Evolutionary conservation across 1,140 invertebrate species (phyloP).

Genomic region (Scaptomyza montana): DNA sequence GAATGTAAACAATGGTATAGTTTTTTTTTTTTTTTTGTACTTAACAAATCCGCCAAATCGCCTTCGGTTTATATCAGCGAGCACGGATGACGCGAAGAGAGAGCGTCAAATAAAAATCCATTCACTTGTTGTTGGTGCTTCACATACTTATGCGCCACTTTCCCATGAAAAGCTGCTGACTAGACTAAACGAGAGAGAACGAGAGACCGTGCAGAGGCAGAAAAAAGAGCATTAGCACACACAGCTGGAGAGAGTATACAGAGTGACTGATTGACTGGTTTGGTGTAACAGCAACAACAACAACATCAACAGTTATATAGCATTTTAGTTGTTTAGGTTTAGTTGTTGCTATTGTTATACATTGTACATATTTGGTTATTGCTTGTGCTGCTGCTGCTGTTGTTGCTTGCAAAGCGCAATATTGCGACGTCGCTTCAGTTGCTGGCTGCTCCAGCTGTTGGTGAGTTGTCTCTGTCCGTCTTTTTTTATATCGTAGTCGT

Average conservation of each 20-base stretch:
- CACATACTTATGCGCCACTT: conserved; percentile 59
- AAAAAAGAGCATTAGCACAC: no score
- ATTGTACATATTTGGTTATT: background rate
- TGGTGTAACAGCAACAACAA: background rate
- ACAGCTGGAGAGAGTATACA: background rate
- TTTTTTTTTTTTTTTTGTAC: background rate
- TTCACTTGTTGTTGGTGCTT: conserved; percentile 22
- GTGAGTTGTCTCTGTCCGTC: conserved; percentile 45
- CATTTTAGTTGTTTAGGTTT: conserved; percentile 59
- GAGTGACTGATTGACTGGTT: conserved; percentile 27
- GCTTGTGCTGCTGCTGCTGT: conserved; percentile 15
- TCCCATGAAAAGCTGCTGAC: conserved; percentile 39
- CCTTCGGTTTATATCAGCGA: conserved; percentile 23
- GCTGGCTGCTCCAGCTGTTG: conserved; percentile 59
- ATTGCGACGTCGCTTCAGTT: conserved; percentile 36
- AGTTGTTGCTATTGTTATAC: conserved; percentile 51
- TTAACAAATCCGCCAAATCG: conserved; percentile 25
- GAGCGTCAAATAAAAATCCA: conserved; percentile 10
- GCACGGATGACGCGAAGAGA: conserved; percentile 40
- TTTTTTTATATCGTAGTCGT: conserved; percentile 6
- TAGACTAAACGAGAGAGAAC: conserved; percentile 1
- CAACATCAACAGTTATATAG: conserved; percentile 19
- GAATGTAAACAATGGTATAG: conserved; percentile 14
- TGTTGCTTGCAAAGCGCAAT: conserved; percentile 26
- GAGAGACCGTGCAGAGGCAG: conserved; percentile 13